Percentiles rank a stretch among this genome's conserved stretches.
These are phyloP conservation scores for Chionoecetes opilio DNA, from an alignment of 1,140 invertebrate species.

Conservation along the genomic window DNA sequence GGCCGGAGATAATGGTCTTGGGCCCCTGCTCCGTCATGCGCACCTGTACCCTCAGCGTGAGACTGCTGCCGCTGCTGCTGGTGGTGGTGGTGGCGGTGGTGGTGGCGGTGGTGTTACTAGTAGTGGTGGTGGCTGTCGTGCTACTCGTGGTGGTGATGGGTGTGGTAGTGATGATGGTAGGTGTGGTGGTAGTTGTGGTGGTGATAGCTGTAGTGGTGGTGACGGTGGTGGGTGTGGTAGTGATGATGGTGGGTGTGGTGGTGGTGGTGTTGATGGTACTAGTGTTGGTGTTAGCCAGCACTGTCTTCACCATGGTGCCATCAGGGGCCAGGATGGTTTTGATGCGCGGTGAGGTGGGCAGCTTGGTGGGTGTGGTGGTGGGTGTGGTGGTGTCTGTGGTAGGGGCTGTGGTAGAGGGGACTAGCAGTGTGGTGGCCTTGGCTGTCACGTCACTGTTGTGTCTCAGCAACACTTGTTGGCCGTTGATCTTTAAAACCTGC, in stretches of 20 bases:
- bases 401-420: too few species aligned
- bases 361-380: not conserved
- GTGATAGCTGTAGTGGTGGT: conserved; percentile 82
- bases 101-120: not conserved
- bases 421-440: not conserved
- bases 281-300: conserved; percentile 68
- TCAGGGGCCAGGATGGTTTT: conserved; percentile 74
- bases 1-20: conserved; percentile 79
- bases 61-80: conserved; percentile 63
- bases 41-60: conserved; percentile 76
- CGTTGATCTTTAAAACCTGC: conserved; percentile 80
- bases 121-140: conserved; percentile 82
- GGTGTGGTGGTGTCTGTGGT: too few species aligned
- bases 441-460: conserved; percentile 59
- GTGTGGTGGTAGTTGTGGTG: conserved; percentile 71
- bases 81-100: not conserved
- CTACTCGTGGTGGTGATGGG: conserved; percentile 37
- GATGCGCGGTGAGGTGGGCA: conserved; percentile 60
- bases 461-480: conserved; percentile 75
- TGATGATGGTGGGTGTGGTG: conserved; percentile 69
- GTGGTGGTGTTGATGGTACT: not conserved
- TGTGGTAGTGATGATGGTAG: not conserved
- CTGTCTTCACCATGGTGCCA: conserved; percentile 74
- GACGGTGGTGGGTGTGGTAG: conserved; percentile 28
- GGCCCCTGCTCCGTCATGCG: conserved; percentile 81